Base-by-base conservation (phyloP, 2,797 vertebrate genomes). In the Pampus argenteus region DNA sequence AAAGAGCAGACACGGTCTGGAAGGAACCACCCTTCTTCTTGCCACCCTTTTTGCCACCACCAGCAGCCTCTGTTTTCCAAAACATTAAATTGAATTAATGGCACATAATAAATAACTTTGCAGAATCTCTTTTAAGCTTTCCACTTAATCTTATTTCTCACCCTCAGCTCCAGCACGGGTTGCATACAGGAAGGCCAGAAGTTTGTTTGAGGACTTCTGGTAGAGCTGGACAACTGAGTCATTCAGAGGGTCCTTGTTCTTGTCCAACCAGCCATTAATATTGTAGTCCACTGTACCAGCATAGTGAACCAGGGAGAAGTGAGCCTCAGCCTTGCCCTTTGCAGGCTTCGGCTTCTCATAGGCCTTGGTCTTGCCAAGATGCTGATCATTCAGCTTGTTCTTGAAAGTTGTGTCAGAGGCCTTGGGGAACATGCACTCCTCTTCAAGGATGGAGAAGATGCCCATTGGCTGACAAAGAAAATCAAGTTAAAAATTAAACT, bases 351-450 rank as follows among this genome's bases (percentile, higher is more conserved):
- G 79, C 28, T 66, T 71, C 49, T 65, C 62, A 65, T 54, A 65
- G 49, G 63, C 63, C 31, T 65, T 65, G 63, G 54, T 58, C 22
- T 68, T 65, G 36, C 63, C 63, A 54, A 65, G 63, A 65, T 65
- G 63, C 36, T 65, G 63, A 26, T 66, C 64, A 9, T 65, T 18
- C 47, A 65, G 26, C 50, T 65, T 65, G 63, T 65, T 65, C 47
- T 65, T 65, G 63, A 65, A 65, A 14, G 23, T 44, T 6, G 63
- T 65, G 25, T 65, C 63, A 10, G 63, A 52, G 36, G 63, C 63
- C 36, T 98, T 98, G 1, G 96, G 97, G 85, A 98, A 98, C 96
- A 98, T 98, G 89, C 97, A 98, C 83, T 98, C 97, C 92, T 97
- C 97, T 92, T 98, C 97, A 25, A 98, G 94, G 92, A 98, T 98